These are phyloP conservation scores for Bradysia coprophila DNA, from an alignment of 1,140 invertebrate genomes.

Conservation along the genomic window DNA sequence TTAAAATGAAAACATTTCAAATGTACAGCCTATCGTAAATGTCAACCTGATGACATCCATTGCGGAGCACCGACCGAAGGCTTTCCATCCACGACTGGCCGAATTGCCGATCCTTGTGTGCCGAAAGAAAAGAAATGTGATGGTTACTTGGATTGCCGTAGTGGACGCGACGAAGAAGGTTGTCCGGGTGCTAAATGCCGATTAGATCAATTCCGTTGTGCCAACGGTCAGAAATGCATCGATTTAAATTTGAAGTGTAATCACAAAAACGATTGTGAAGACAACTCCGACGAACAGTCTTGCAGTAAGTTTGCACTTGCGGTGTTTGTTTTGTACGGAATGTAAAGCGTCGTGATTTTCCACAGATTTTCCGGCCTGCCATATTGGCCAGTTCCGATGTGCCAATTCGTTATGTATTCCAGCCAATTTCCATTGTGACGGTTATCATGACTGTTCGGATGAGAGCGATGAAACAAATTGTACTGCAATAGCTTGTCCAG, in stretches of 20 bases:
- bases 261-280: conserved; percentile 74
- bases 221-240: conserved; percentile 64
- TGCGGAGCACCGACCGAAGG: conserved; percentile 36
- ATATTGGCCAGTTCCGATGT: conserved; percentile 81
- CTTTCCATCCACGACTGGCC: conserved; percentile 22
- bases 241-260: conserved; percentile 67
- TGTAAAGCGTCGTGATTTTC: conserved; percentile 4
- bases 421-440: conserved; percentile 60
- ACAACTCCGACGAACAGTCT: conserved; percentile 72
- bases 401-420: conserved; percentile 87
- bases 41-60: conserved; percentile 63
- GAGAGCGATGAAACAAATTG: conserved; percentile 82
- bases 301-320: conserved; percentile 45
- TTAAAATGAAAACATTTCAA: no score
- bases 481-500: conserved; percentile 71
- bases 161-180: conserved; percentile 65
- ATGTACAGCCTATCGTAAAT: conserved; percentile 76
- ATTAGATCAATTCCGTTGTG: conserved; percentile 79
- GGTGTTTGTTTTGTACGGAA: not conserved
- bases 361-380: conserved; percentile 75
- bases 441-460: conserved; percentile 68
- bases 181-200: conserved; percentile 54
- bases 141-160: conserved; percentile 74
- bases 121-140: conserved; percentile 75
- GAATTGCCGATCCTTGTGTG: conserved; percentile 53